Base-by-base conservation (phyloP, 2,888 invertebrate genomes). In the Sphaerophoria rueppellii region DNA sequence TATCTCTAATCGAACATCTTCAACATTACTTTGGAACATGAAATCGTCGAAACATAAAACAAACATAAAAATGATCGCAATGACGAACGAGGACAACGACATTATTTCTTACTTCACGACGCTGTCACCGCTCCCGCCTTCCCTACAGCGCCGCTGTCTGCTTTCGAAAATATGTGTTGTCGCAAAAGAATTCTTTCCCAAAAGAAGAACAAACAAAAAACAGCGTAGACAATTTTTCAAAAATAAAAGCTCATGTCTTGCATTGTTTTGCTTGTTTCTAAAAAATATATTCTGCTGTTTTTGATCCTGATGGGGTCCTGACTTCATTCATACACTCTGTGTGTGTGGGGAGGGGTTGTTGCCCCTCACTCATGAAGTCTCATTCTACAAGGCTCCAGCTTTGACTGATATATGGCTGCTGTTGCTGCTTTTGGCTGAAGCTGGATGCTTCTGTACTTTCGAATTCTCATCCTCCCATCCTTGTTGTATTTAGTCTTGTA, bases 211-310 rank as follows among this genome's bases (percentile, higher is more conserved):
- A 6, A 4, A 24, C 37, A 43, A 43, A 43, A 43, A 43, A 43
- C 9, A 43, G 4, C 9, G 43, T 4, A 43, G 9, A 40, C 40
- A 40, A 7, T 6, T 43, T 43, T 81, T 24, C 24, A 24, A 24
- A 24, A 24, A 24, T 40, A 72, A 77, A 77, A 78, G 69, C 69
- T 73, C 73, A 73, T 70, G 78, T 74, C 73, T 78, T 63, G 55
- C 77, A 77, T 82, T 82, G 73, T 77, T 77, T 78, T 54, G 73
- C 57, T 58, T 12, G 54, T 54, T 67, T 54, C 40, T 40, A 67
- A 24, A 24, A 24, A 24, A 24, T 54, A 35, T 67, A 40, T 35
- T 50, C 16, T 65, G 7, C 32, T 61, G 32, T 55, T 0, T 0
- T 6, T 16, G 32, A 24, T 24, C 24, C 50, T 50, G 35, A 65